Evolutionary conservation across 2,797 vertebrate species (phyloP).

Genomic region (Peromyscus nudipes): DNA sequence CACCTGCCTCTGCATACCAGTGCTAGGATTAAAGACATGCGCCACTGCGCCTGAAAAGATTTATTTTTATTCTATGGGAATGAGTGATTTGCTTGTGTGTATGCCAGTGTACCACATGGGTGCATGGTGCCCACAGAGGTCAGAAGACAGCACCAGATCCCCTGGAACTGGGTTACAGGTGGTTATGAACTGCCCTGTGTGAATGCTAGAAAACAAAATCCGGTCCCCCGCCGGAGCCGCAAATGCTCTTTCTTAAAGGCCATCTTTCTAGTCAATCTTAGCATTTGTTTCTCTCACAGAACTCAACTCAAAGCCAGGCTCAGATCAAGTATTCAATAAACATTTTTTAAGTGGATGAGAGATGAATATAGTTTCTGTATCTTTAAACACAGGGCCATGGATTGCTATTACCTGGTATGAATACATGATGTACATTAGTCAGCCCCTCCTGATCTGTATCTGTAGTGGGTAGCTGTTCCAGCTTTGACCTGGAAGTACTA

Average conservation of each 20-base stretch:
- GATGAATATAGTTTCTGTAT: neutral
- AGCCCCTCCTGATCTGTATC: neutral
- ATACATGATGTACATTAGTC: neutral
- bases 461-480: too few species aligned
- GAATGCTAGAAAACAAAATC: neutral
- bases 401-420: neutral
- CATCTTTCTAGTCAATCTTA: neutral
- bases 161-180: neutral
- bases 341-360: neutral
- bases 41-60: neutral
- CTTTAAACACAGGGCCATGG: neutral
- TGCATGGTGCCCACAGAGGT: neutral
- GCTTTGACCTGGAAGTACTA: too few species aligned
- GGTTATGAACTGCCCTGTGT: neutral
- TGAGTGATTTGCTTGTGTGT: neutral
- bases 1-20: neutral
- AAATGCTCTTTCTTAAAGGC: neutral
- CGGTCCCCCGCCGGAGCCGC: neutral
- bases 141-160: neutral
- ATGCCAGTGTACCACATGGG: neutral
- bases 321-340: neutral
- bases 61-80: neutral
- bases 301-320: neutral
- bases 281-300: neutral
- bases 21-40: neutral